phyloP scores from a whole-genome alignment of 2,113 vertebrate genomes.

The Halichoeres trimaculatus region DNA sequence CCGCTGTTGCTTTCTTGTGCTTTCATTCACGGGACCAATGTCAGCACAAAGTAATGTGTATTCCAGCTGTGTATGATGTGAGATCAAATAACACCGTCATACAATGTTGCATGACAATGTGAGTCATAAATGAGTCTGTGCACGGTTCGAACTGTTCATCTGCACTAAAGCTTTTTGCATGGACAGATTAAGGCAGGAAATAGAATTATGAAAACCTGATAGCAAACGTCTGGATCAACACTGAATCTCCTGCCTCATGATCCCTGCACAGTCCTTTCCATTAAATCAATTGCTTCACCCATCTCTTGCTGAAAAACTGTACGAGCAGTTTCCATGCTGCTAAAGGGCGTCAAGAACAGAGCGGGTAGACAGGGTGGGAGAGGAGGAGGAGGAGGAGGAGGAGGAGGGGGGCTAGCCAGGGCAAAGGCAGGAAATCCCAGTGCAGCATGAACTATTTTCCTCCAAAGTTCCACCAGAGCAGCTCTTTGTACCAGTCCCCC shows the following conservation, averaged over 20 bases:
- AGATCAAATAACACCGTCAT: slow-evolving; percentile 51
- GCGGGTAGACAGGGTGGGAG: slow-evolving; percentile 34
- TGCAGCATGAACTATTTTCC: slow-evolving; percentile 83
- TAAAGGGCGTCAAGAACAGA: slow-evolving; percentile 55
- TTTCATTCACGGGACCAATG: slow-evolving; percentile 17
- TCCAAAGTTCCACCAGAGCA: slow-evolving; percentile 78
- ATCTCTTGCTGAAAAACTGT: slow-evolving; percentile 51
- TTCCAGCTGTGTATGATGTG: slow-evolving; percentile 65
- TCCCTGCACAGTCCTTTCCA: slow-evolving; percentile 20
- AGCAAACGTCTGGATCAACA: slow-evolving; percentile 56
- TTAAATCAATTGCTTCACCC: slow-evolving; percentile 43
- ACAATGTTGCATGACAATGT: slow-evolving; percentile 29
- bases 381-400: slow-evolving; percentile 23
- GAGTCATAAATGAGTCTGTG: slow-evolving; percentile 27
- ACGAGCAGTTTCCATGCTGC: slow-evolving; percentile 54
- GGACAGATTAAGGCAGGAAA: slow-evolving; percentile 51
- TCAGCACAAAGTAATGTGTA: slow-evolving; percentile 36
- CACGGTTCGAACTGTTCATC: slow-evolving; percentile 39
- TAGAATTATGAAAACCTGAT: slow-evolving; percentile 42
- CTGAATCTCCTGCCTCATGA: slow-evolving; percentile 24
- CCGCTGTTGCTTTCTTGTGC: slow-evolving; percentile 5
- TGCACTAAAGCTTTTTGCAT: slow-evolving; percentile 16
- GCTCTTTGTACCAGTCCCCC: slow-evolving; percentile 75
- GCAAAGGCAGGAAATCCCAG: slow-evolving; percentile 83
- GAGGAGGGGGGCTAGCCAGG: slow-evolving; percentile 40